Base-by-base conservation (phyloP, 2,888 invertebrate genomes). In the Apoda limacodes region DNA sequence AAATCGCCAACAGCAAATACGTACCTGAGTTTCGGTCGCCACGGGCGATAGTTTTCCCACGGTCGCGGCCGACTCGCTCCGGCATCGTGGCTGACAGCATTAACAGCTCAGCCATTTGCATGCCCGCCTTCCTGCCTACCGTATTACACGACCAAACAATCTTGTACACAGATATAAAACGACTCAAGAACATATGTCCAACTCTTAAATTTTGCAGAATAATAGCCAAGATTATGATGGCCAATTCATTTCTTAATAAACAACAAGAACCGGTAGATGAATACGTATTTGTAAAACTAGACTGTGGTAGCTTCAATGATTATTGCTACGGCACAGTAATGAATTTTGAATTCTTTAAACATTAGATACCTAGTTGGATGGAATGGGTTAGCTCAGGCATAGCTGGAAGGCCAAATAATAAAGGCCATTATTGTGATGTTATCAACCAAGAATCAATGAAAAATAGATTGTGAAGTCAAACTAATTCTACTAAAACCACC, bases 21-120 rank as follows among this genome's bases (percentile, higher is more conserved):
- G 57, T 33, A 43, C 47, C 78, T 63, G 74, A n/a, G 2, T 28
- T 29, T 41, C 43, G 62, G 61, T 70, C 67, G 78, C 78, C 74
- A 78, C 78, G 65, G 80, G 80, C 80, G 78, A 80, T 78, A 76
- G 74, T 80, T 78, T 78, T 80, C 78, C 80, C 78, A 78, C 78
- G 78, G 71, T 76, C 75, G 55, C 66, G 61, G 62, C 56, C 66
- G 63, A 58, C 62, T 54, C 57, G 62, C 63, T 59, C 62, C 63
- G 7, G 7, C 17, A 7, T 17, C 17, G 68, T 65, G 68, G 63
- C 71, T 66, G 17, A 5, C 17, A 6, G 7, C 50, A 68, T 72
- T 66, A 71, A 74, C 67, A 69, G 70, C 69, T 60, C 69, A 60
- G 70, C 69, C 69, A 78, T 80, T 76, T 80, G 76, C 78, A 75